phyloP scores from a whole-genome alignment of 2,888 invertebrate genomes.

The Nomada hirtipes region DNA sequence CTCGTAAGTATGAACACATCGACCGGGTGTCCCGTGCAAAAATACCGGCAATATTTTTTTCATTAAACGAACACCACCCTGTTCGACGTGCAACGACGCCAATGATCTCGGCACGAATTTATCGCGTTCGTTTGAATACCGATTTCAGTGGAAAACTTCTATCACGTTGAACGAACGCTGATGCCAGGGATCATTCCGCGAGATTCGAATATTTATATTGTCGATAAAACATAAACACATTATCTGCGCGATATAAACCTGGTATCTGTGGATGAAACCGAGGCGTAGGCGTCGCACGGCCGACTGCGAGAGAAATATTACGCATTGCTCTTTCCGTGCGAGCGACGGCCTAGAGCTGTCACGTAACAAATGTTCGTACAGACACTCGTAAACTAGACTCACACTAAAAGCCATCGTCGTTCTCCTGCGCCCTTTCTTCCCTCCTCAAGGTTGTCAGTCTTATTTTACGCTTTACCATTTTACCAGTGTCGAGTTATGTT shows the following conservation, averaged over 20 bases:
- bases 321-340: conserved; percentile 70
- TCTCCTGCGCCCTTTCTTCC: conserved; percentile 53
- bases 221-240: conserved; percentile 76
- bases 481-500: background rate
- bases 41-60: no score
- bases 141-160: conserved; percentile 26
- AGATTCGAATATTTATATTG: conserved; percentile 70
- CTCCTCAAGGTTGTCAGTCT: conserved; percentile 33
- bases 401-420: conserved; percentile 67
- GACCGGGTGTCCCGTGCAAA: no score
- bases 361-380: conserved; percentile 69
- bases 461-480: conserved; percentile 50
- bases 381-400: conserved; percentile 72
- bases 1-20: no score
- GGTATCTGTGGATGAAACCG: conserved; percentile 68
- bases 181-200: conserved; percentile 52
- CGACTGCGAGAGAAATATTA: conserved; percentile 70
- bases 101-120: conserved; percentile 11
- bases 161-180: conserved; percentile 44
- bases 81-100: no score
- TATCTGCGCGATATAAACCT: conserved; percentile 72
- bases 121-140: background rate
- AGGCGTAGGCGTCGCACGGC: conserved; percentile 73
- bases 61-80: no score
- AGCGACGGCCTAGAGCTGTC: conserved; percentile 70